Evolutionary conservation across 2,113 vertebrate species (phyloP).

Genomic region (Cyprinus carpio): DNA sequence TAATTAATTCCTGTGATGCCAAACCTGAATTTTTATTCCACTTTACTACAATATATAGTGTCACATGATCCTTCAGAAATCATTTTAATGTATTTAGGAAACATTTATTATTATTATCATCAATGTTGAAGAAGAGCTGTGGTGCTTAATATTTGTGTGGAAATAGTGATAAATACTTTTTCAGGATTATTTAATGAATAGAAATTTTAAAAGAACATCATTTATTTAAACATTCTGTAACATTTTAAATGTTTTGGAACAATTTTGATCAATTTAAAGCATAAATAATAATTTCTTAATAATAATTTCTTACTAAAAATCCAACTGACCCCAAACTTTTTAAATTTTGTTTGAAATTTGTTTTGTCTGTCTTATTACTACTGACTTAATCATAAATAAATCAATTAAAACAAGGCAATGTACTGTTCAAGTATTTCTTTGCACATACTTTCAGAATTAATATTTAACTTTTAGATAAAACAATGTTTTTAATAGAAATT

Average conservation of each 20-base stretch:
- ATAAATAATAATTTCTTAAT: background rate
- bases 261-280: background rate
- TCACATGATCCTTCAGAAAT: too few species aligned
- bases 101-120: too few species aligned
- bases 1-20: too few species aligned
- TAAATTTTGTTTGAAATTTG: background rate
- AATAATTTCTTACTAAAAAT: background rate
- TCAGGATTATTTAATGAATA: background rate
- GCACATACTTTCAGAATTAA: background rate
- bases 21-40: too few species aligned
- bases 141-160: too few species aligned
- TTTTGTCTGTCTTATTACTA: background rate
- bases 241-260: background rate
- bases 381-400: background rate
- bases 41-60: too few species aligned
- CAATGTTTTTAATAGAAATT: background rate
- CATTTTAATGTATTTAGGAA: too few species aligned
- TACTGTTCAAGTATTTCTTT: background rate
- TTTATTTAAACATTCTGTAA: background rate
- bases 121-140: too few species aligned
- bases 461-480: background rate
- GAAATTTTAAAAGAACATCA: background rate
- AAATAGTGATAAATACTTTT: too few species aligned
- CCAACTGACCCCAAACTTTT: background rate
- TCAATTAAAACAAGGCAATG: background rate